Percentiles rank a stretch among this genome's conserved stretches.
Conservation (phyloP, 2,797 vertebrate species). For the Sebastes oblongus region DNA sequence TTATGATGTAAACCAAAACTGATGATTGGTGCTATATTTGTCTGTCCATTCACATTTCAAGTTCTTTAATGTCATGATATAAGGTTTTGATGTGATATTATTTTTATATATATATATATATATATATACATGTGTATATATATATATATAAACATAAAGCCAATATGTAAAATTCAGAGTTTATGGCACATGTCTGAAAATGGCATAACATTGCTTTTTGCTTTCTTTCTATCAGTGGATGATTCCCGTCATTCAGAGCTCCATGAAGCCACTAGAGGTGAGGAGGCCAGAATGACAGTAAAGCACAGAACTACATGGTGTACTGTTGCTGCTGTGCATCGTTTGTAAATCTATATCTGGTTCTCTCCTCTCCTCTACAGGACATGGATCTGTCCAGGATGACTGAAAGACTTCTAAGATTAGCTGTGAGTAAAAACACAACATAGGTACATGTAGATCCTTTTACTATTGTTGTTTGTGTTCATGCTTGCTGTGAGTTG, state of each 20-base stretch:
- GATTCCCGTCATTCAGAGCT: constrained; percentile 93
- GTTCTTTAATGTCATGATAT: neutral
- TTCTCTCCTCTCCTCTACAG: constrained; percentile 60
- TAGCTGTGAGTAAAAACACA: constrained; percentile 85
- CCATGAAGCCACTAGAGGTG: constrained; percentile 94
- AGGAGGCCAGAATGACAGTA: neutral
- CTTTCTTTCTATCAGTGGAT: constrained; percentile 85
- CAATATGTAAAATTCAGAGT: no score
- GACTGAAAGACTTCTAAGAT: constrained; percentile 89
- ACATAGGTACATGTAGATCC: neutral
- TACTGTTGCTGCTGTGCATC: neutral
- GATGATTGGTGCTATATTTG: neutral
- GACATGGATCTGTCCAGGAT: constrained; percentile 93
- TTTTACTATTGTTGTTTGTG: neutral
- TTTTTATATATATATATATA: no score
- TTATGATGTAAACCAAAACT: neutral
- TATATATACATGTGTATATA: no score
- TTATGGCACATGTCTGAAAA: neutral
- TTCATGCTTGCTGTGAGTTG: no score
- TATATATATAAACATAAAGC: no score
- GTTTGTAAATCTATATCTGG: neutral
- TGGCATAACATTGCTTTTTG: neutral
- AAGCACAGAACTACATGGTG: neutral
- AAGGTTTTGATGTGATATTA: neutral
- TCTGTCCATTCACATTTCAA: neutral